Conservation (phyloP, 2,113 vertebrate species). For the Chloroceryle aenea region DNA sequence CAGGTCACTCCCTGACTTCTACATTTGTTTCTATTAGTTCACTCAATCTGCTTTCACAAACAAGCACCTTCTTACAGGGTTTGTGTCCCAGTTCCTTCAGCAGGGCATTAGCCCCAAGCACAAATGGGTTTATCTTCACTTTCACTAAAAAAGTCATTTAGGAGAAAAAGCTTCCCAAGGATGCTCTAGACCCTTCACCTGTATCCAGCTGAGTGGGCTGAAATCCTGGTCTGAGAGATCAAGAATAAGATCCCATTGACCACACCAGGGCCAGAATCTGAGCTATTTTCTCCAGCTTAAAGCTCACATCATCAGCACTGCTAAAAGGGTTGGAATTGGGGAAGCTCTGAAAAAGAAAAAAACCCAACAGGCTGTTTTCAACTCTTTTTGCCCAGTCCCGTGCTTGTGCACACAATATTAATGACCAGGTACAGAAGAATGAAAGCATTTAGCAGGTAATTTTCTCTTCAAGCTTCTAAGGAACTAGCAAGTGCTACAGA, state of each 20-base stretch:
- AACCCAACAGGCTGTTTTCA: not conserved
- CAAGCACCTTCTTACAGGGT: not conserved
- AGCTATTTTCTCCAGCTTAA: not conserved
- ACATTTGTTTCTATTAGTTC: not conserved
- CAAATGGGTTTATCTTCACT: not conserved
- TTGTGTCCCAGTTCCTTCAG: not conserved
- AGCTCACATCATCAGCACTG: not conserved
- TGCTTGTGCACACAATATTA: not conserved
- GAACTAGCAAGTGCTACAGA: not conserved
- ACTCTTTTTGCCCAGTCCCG: not conserved
- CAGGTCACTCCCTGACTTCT: not conserved
- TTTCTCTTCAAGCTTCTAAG: slow-evolving; percentile 11
- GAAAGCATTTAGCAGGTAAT: not conserved
- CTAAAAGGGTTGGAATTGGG: not conserved
- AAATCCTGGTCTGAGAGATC: not conserved
- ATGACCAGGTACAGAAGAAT: not conserved
- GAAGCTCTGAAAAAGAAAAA: not conserved
- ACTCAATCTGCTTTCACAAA: not conserved
- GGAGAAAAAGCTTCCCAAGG: not conserved
- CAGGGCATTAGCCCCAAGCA: not conserved
- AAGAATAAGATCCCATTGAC: not conserved
- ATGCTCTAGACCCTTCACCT: not conserved
- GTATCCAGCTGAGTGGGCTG: not conserved
- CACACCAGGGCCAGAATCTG: not conserved
- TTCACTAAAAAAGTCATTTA: not conserved